Evolutionary conservation across 2,888 invertebrate species (phyloP).

Genomic region (Spatulosminthurus flaviceps): DNA sequence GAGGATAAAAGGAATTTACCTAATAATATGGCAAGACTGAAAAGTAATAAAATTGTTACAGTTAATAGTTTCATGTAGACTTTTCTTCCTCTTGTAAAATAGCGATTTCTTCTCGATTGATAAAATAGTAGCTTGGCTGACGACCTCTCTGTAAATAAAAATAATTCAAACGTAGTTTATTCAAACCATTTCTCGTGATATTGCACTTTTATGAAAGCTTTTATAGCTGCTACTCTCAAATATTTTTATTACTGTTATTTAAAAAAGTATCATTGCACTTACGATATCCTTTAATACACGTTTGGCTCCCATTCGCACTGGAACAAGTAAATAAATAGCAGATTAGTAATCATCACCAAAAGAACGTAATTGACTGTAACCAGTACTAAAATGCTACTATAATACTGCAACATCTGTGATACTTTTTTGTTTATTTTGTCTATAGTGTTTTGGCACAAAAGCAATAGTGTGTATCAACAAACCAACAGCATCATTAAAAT

Average conservation of each 20-base stretch:
- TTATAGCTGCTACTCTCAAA: no score
- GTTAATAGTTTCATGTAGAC: conserved; percentile 43
- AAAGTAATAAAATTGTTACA: conserved; percentile 24
- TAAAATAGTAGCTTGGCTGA: conserved; percentile 90
- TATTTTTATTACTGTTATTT: no score
- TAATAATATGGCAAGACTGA: conserved; percentile 30
- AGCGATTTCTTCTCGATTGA: conserved; percentile 88
- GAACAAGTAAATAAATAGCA: not conserved
- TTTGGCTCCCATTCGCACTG: conserved; percentile 80
- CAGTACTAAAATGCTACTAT: not conserved
- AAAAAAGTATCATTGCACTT: conserved; percentile 61
- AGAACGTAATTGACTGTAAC: not conserved
- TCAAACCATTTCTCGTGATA: no score
- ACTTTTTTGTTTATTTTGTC: not conserved
- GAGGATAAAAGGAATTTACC: no score
- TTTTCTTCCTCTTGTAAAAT: conserved; percentile 83
- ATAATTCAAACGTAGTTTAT: not conserved
- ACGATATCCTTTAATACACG: conserved; percentile 83
- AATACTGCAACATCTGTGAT: not conserved
- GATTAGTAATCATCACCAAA: not conserved
- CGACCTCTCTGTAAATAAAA: conserved; percentile 70
- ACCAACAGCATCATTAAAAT: not conserved
- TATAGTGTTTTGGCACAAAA: not conserved
- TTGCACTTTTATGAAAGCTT: no score
- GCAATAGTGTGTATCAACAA: no score